Evolutionary conservation across 1,140 invertebrate genomes (phyloP).

Genomic region (Drosophila willistoni): DNA sequence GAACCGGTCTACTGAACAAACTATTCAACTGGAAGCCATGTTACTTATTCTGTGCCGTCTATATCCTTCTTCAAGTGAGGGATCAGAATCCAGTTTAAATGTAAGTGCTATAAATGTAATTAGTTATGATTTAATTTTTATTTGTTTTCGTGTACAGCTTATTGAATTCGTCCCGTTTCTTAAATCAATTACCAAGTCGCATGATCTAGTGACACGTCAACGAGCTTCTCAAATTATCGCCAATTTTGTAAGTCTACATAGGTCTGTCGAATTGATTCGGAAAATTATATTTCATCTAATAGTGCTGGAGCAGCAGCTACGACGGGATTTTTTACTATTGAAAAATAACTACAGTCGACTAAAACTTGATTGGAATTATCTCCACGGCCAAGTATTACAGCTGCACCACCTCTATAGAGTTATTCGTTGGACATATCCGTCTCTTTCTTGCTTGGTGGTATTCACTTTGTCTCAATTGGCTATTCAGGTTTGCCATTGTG

Average conservation of each 20-base stretch:
- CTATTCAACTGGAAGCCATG: conserved; percentile 89
- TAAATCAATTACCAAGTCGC: conserved; percentile 41
- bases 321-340: too few relatives aligned
- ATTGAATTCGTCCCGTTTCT: conserved; percentile 87
- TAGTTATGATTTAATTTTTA: conserved; percentile 33
- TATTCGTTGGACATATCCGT: conserved; percentile 23
- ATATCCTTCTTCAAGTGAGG: conserved; percentile 89
- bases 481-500: neutral
- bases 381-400: conserved; percentile 40
- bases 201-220: conserved; percentile 44
- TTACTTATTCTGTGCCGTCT: conserved; percentile 91
- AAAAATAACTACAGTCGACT: neutral
- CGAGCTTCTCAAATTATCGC: conserved; percentile 45
- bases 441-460: conserved; percentile 20
- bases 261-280: conserved; percentile 17
- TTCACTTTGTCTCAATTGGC: conserved; percentile 25
- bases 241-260: conserved; percentile 35
- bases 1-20: conserved; percentile 51
- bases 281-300: conserved; percentile 19
- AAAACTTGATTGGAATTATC: conserved; percentile 4
- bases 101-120: conserved; percentile 75
- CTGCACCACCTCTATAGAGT: conserved; percentile 36
- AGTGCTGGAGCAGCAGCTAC: conserved; percentile 9
- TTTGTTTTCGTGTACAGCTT: conserved; percentile 83
- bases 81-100: conserved; percentile 87